Evolutionary conservation across 1,140 invertebrate species (phyloP), one percentile per base, ranked within the genome.

Genomic region (Saccostrea echinata): DNA sequence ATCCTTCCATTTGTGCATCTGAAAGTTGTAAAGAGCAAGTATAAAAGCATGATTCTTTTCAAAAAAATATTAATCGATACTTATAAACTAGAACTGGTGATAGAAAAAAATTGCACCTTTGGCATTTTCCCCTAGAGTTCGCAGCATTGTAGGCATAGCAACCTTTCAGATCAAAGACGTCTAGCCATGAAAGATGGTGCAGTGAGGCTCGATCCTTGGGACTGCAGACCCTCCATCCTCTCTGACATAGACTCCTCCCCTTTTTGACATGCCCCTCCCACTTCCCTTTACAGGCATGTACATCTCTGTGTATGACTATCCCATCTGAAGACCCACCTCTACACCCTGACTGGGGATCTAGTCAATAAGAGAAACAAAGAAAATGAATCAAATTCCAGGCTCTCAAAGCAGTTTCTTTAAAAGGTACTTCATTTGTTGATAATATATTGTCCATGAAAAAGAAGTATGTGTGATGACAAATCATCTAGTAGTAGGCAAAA

Each of bases 101-200:
- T 18, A 18, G 16, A n/a, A 13, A 51, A 24, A 51, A 84, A 9
- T 18, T 52, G 16, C 21, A 94, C 93, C 91, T 93, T 83, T 87
- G 90, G 88, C 93, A 94, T 27, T 87, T 88, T 71, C 90, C 92
- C n/a, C 84, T 88, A 18, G 86, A 87, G 55, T 91, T 92, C 16
- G 91, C 93, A 52, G 91, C 92, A 88, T 94, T 94, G 90, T 93
- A 93, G 52, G 93, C 93, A 86, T 93, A 94, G 85, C 93, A 94
- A 21, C 93, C 93, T 1, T 90, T 43, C 53, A 93, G 76, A 81
- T 93, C 91, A 64, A 91, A 91, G 33, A 93, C 88, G 81, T 94
- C 93, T 13, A 90, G 82, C 91, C 92, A 93, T 12, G 91, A 91
- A 18, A 94, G 76, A 57, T 90, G 88, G 53, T 90, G 85, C 12